Conservation (phyloP, 2,797 vertebrate species). For the Labroides dimidiatus region DNA sequence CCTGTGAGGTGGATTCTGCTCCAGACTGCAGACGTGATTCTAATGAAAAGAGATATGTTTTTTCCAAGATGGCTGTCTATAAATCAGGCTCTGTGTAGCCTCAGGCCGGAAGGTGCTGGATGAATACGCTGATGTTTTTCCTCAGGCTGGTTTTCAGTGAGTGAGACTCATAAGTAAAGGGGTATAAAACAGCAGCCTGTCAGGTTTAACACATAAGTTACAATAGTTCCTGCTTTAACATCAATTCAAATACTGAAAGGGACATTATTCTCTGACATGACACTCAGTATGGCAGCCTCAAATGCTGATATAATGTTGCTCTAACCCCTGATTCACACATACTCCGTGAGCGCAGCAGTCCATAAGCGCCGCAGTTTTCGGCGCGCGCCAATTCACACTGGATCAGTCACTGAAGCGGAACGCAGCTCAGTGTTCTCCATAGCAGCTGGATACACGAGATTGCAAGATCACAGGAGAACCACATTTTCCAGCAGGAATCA, state of each 20-base stretch:
- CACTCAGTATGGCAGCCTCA: not conserved
- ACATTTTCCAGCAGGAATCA: too few species aligned
- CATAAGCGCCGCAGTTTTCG: too few species aligned
- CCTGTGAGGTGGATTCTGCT: conserved; percentile 56
- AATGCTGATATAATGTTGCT: not conserved
- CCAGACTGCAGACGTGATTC: conserved; percentile 57
- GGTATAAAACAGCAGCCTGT: conserved; percentile 21
- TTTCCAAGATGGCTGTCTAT: conserved; percentile 56
- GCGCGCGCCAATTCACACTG: too few species aligned
- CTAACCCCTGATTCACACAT: too few species aligned
- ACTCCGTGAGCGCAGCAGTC: too few species aligned
- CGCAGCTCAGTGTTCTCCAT: too few species aligned
- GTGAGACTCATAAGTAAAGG: conserved; percentile 4
- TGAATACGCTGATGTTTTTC: conserved; percentile 41
- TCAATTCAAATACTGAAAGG: not conserved
- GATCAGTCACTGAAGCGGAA: too few species aligned
- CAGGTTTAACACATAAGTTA: not conserved
- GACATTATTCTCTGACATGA: not conserved
- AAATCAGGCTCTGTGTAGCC: conserved; percentile 52
- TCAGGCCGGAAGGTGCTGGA: conserved; percentile 21
- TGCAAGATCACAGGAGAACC: too few species aligned
- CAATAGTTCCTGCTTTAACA: not conserved
- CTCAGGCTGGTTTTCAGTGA: conserved; percentile 12
- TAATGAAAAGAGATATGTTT: conserved; percentile 61
- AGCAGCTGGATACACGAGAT: too few species aligned